A percentile compares a stretch with the other conserved stretches of the same genome.
phyloP scores from a whole-genome alignment of 1,140 invertebrate species.

The Pantala flavescens region DNA sequence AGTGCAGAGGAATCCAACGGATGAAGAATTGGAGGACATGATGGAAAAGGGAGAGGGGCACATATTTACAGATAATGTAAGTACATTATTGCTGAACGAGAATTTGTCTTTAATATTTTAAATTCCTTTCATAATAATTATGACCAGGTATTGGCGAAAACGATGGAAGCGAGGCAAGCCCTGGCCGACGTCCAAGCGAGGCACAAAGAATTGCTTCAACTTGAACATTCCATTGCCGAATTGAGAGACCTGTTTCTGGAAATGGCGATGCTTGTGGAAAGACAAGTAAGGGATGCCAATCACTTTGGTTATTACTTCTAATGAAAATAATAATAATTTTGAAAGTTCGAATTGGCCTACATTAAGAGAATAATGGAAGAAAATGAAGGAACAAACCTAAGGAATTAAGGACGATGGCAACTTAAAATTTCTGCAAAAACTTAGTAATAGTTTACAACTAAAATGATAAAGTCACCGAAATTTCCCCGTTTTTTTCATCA shows the following conservation, averaged over 20 bases:
- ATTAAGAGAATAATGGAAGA: too few species aligned
- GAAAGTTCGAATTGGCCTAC: too few species aligned
- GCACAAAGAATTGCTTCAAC: slow-evolving; percentile 70
- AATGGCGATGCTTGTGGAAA: slow-evolving; percentile 62
- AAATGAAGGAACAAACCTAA: too few species aligned
- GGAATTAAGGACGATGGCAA: too few species aligned
- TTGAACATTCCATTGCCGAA: slow-evolving; percentile 70
- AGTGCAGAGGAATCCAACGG: not conserved
- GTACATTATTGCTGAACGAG: not conserved
- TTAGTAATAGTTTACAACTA: too few species aligned
- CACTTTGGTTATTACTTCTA: too few species aligned
- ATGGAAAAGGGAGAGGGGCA: not conserved
- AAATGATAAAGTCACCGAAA: too few species aligned
- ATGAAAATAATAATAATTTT: too few species aligned
- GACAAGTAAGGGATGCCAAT: slow-evolving; percentile 49
- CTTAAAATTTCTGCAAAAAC: too few species aligned
- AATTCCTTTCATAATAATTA: not conserved
- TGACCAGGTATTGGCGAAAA: slow-evolving; percentile 65
- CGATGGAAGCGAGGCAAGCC: slow-evolving; percentile 63
- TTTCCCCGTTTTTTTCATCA: too few species aligned
- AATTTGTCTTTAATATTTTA: not conserved
- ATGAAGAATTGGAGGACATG: not conserved
- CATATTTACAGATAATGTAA: slow-evolving; percentile 2
- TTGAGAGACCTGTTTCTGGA: slow-evolving; percentile 74
- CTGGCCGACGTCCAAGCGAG: slow-evolving; percentile 72